phyloP scores from a whole-genome alignment of 35 echinoderm and acorn worm species.

The Ophioderma brevispina region DNA sequence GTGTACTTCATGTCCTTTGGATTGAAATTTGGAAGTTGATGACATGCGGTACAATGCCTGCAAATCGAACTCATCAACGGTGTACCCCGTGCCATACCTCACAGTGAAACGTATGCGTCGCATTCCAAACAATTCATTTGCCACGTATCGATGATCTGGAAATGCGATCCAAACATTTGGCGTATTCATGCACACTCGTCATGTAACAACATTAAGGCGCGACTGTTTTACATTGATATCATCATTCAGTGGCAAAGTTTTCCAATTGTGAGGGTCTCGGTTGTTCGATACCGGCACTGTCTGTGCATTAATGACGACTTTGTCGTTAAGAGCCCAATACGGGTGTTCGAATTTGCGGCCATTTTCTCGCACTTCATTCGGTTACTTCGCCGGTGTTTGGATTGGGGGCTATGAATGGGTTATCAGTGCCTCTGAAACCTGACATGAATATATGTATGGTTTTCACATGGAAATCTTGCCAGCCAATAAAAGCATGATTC shows the following conservation, averaged over 20 bases:
- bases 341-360: background rate
- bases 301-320: background rate
- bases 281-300: background rate
- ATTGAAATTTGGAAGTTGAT: background rate
- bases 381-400: background rate
- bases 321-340: background rate
- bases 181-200: slow-evolving; percentile 3
- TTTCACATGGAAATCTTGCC: background rate
- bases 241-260: background rate
- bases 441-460: background rate
- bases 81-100: background rate
- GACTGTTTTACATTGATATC: background rate
- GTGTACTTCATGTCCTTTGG: no score
- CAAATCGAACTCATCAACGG: background rate
- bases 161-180: slow-evolving; percentile 1
- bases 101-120: background rate
- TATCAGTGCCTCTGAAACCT: background rate
- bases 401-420: background rate
- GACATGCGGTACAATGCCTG: background rate
- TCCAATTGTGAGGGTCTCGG: background rate
- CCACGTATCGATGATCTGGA: background rate
- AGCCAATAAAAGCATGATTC: background rate
- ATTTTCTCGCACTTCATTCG: background rate
- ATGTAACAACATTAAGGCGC: slow-evolving; percentile 1
- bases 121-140: slow-evolving; percentile 1